Evolutionary conservation across 1,140 invertebrate species (phyloP).

Genomic region (Drosophila subpulchrella): DNA sequence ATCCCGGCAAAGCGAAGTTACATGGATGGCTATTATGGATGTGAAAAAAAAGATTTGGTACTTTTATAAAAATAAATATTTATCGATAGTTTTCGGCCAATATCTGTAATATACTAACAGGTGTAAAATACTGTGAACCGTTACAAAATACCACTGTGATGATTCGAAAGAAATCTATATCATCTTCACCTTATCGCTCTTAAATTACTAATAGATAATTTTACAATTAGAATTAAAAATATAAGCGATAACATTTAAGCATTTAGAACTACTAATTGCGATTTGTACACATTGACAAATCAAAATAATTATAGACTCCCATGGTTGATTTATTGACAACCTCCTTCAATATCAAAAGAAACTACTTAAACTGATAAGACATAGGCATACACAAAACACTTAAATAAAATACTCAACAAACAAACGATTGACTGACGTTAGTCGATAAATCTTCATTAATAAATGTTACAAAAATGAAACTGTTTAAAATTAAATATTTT

Average conservation of each 20-base stretch:
- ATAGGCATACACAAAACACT: not conserved
- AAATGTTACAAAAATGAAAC: no score
- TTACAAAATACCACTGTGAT: no score
- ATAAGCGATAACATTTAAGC: no score
- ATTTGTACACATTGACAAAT: no score
- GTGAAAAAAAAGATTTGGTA: not conserved
- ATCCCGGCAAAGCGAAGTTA: conserved; percentile 13
- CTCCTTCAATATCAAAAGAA: not conserved
- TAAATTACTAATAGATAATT: no score
- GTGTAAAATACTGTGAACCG: not conserved
- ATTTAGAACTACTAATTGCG: no score
- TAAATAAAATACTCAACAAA: not conserved
- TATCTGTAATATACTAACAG: not conserved
- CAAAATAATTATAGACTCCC: no score
- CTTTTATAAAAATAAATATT: not conserved
- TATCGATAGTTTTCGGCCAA: not conserved
- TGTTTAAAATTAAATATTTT: no score
- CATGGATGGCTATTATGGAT: conserved; percentile 12
- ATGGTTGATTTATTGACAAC: not conserved
- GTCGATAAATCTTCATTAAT: not conserved
- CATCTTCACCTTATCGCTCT: no score
- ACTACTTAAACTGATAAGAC: not conserved
- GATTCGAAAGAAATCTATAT: no score
- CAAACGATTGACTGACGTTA: not conserved
- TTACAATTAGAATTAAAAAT: no score